These are phyloP conservation scores for Hippocampus abdominalis DNA, from an alignment of 2,113 vertebrate genomes.

Conservation along the genomic window DNA sequence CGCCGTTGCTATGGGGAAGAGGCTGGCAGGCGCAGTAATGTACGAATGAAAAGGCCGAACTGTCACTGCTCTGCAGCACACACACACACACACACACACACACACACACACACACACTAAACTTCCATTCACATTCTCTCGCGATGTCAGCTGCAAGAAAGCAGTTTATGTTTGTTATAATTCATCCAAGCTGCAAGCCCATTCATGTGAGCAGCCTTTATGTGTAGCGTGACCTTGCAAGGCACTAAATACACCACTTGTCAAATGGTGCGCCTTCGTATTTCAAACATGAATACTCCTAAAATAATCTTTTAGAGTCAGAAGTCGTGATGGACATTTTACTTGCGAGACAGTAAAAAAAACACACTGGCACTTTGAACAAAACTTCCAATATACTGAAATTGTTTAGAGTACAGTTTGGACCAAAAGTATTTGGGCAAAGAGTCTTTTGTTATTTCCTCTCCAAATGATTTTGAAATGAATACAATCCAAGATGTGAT, in stretches of 20 bases:
- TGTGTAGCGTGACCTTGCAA: neutral
- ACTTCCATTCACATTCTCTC: conserved; percentile 44
- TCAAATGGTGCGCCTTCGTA: neutral
- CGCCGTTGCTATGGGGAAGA: conserved; percentile 74
- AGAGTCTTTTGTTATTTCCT: neutral
- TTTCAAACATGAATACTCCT: neutral
- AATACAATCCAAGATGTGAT: neutral
- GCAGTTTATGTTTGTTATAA: conserved; percentile 63
- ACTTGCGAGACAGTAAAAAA: neutral
- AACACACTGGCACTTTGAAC: no score
- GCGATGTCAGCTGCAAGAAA: conserved; percentile 54
- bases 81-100: conserved; percentile 47
- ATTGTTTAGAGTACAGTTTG: neutral
- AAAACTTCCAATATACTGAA: neutral
- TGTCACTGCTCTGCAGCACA: conserved; percentile 71
- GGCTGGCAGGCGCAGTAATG: conserved; percentile 68
- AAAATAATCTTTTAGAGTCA: neutral
- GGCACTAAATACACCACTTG: conserved; percentile 6
- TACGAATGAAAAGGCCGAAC: conserved; percentile 72
- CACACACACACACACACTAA: conserved; percentile 21
- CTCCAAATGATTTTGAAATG: neutral
- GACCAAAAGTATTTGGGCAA: neutral
- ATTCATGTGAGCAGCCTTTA: conserved; percentile 18
- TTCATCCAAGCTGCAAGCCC: conserved; percentile 33
- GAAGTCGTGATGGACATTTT: neutral